Percentiles rank a stretch among this genome's conserved stretches.
Evolutionary conservation across 2,113 vertebrate genomes (phyloP).

Genomic region (Pterophyllum scalare): DNA sequence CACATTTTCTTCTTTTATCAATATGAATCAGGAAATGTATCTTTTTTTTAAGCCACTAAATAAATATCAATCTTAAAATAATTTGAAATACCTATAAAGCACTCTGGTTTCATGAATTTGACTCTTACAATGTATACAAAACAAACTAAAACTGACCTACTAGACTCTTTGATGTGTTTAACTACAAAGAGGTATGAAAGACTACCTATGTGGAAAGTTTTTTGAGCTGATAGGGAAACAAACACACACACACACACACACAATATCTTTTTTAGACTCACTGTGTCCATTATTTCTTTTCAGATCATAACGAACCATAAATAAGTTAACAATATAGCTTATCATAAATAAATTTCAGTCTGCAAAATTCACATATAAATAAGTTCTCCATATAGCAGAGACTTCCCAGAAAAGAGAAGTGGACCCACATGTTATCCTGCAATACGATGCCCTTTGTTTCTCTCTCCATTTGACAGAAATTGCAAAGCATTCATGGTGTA

Average conservation of each 20-base stretch:
- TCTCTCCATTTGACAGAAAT: constrained; percentile 31
- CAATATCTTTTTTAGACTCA: constrained; percentile 48
- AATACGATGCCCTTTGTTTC: background rate
- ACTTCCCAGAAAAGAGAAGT: constrained; percentile 39
- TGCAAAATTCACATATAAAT: constrained; percentile 77
- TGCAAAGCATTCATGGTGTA: constrained; percentile 53
- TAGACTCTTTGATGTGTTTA: constrained; percentile 23
- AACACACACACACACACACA: constrained; percentile 32
- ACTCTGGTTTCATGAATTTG: constrained; percentile 1
- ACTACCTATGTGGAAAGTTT: constrained; percentile 40
- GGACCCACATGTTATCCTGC: constrained; percentile 12
- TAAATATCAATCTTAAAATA: constrained; percentile 31
- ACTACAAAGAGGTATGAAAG: constrained; percentile 30
- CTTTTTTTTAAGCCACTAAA: constrained; percentile 35
- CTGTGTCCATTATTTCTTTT: constrained; percentile 39
- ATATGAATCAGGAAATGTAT: background rate
- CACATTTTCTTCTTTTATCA: constrained; percentile 33
- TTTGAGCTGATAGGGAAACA: constrained; percentile 38
- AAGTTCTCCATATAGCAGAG: constrained; percentile 44
- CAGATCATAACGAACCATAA: constrained; percentile 52
- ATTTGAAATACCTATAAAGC: background rate
- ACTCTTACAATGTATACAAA: constrained; percentile 10
- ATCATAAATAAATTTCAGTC: constrained; percentile 72
- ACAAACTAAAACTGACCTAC: constrained; percentile 13
- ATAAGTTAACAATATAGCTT: constrained; percentile 77